Conservation (phyloP, 35 echinoderm and acorn worm genomes). For the Ophioderma brevispina region DNA sequence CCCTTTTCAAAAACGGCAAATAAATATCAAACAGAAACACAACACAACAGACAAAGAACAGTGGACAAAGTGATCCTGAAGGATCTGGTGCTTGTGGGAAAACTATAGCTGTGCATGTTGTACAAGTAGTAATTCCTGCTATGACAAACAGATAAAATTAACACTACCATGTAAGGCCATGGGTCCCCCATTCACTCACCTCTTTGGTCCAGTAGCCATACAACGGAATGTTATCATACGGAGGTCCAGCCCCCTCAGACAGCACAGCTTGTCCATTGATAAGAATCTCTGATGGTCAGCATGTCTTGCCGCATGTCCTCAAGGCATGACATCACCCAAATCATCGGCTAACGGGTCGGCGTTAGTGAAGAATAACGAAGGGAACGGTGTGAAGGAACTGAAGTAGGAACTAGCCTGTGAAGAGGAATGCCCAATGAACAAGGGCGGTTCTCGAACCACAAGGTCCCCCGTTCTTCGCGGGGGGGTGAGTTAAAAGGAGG, state of each 20-base stretch:
- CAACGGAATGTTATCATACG: conserved; percentile 94
- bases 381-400: conserved; percentile 86
- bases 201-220: conserved; percentile 79
- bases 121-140: no score
- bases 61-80: no score
- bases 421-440: conserved; percentile 36
- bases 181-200: conserved; percentile 8
- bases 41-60: no score
- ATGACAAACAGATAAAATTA: no score
- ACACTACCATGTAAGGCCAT: no score
- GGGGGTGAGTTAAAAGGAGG: no score
- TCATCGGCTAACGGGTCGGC: conserved; percentile 75
- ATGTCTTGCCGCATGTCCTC: conserved; percentile 98
- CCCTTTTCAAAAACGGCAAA: no score
- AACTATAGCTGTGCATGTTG: no score
- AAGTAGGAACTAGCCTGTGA: conserved; percentile 91
- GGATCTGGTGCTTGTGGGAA: no score
- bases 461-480: no score
- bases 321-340: conserved; percentile 84
- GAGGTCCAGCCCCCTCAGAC: conserved; percentile 86
- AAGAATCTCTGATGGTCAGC: conserved; percentile 98
- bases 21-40: no score
- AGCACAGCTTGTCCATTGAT: conserved; percentile 98
- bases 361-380: conserved; percentile 72
- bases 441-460: no score